Evolutionary conservation across 2,888 invertebrate genomes (phyloP), one percentile per base, ranked within the genome.

Genomic region (Rhogogaster chlorosoma): DNA sequence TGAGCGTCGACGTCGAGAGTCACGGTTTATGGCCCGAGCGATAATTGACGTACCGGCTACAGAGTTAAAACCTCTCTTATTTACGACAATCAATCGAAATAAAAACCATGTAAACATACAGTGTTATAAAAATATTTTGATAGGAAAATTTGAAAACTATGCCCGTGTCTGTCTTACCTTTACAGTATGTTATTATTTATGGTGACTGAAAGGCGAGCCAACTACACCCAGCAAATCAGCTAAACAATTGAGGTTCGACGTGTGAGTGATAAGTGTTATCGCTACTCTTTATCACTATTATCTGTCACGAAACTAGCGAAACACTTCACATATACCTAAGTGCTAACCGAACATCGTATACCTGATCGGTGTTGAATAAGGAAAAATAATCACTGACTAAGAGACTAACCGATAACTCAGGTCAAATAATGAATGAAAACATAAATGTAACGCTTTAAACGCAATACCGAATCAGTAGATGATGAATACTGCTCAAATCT

Each of bases 1-100:
- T 53, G 15, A 77, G 12, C 80, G 80, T 61, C 12, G 61, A 57
- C 80, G 80, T 77, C 53, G 77, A 15, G 32, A 70, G 57, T 42
- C 49, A 29, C 36, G 22, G 57, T 36, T 32, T 61, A 61, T 32
- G 15, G 38, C 61, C 15, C 80, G 61, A 57, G 80, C 10, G 61
- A 38, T 22, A 80, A 80, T 80, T 61, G 61, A 61, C 61, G 29
- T 18, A 57, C 36, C 32, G 80, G 80, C 57, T 38, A 38, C 61
- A 4, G 38, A 77, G 53, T 49, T 9, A 9, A 53, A 18, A 22
- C 22, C 9, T 61, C 61, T 26, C 22, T 61, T 61, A 22, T 22
- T 61, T 12, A 61, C 10, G 4, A 61, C 12, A 9, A 26, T 61
- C 61, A 26, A 26, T 61, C 3, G 3, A 26, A 22, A 26, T n/a